Conservation (phyloP, 2,113 vertebrate species). For the Muntiacus muntjak region DNA sequence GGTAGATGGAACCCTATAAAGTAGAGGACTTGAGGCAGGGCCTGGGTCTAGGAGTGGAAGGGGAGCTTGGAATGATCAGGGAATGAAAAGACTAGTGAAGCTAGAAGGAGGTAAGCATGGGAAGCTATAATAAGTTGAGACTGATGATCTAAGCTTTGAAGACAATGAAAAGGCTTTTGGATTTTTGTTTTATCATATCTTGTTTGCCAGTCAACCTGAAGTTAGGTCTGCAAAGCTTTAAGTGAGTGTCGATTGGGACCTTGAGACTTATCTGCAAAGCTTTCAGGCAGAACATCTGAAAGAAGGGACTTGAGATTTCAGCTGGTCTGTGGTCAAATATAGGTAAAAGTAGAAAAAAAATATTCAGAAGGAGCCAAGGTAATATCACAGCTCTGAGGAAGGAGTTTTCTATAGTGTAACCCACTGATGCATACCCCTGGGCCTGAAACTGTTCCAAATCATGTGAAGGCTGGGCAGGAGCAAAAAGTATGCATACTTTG, state of each 20-base stretch:
- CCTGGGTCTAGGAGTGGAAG: not conserved
- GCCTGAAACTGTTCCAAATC: not conserved
- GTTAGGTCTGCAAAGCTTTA: not conserved
- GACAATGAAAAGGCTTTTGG: not conserved
- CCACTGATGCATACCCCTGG: not conserved
- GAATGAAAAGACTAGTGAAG: not conserved
- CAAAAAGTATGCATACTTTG: not conserved
- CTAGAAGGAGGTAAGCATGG: not conserved
- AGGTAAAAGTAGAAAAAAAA: not conserved
- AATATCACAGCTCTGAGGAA: not conserved
- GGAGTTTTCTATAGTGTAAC: not conserved
- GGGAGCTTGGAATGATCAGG: not conserved
- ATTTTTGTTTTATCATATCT: conserved; percentile 17
- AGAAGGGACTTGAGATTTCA: not conserved
- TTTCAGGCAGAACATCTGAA: conserved; percentile 6
- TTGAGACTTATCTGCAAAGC: not conserved
- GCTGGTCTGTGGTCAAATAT: not conserved
- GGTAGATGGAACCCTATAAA: not conserved
- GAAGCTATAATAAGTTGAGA: not conserved
- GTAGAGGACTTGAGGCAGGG: not conserved
- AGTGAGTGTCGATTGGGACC: not conserved
- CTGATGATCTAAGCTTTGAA: not conserved
- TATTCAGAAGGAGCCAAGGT: not conserved
- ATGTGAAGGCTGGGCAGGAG: not conserved
- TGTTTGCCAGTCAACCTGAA: not conserved